Evolutionary conservation across 1,140 invertebrate genomes (phyloP).

Genomic region (Onthophagus taurus): DNA sequence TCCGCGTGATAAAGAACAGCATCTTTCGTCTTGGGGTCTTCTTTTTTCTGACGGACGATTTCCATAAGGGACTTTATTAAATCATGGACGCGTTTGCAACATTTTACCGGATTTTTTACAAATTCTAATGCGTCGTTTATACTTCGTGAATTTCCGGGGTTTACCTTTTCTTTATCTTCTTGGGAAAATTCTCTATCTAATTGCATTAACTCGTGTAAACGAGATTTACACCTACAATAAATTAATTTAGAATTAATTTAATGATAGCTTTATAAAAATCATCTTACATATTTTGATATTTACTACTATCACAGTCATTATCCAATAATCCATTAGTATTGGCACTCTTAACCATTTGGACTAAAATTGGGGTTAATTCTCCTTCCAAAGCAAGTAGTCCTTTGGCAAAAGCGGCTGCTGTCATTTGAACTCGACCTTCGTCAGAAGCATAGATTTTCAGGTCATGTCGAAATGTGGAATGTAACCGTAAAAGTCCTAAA

Average conservation of each 20-base stretch:
- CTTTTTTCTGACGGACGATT: conserved; percentile 76
- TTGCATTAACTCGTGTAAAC: conserved; percentile 88
- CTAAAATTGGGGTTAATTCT: conserved; percentile 95
- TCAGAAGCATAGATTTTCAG: conserved; percentile 99
- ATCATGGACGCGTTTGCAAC: conserved; percentile 81
- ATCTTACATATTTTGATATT: conserved; percentile 89
- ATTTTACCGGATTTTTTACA: conserved; percentile 92
- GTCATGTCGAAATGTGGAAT: conserved; percentile 98
- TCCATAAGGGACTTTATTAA: conserved; percentile 79
- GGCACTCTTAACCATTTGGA: conserved; percentile 99
- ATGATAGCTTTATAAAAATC: conserved; percentile 2
- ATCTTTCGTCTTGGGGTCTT: conserved; percentile 84
- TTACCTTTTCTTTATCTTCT: conserved; percentile 78
- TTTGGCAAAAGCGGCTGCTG: conserved; percentile 98
- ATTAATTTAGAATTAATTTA: conserved; percentile 4
- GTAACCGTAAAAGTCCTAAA: conserved; percentile 82
- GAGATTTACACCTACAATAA: conserved; percentile 77
- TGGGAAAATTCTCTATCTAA: conserved; percentile 79
- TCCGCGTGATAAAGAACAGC: conserved; percentile 94
- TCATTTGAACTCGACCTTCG: conserved; percentile 99
- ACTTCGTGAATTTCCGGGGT: conserved; percentile 80
- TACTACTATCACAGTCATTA: conserved; percentile 94
- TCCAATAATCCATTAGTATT: conserved; percentile 97
- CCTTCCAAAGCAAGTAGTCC: conserved; percentile 94
- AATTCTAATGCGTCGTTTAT: conserved; percentile 85